Conservation (phyloP, 2,797 vertebrate genomes). For the Saguinus oedipus region DNA sequence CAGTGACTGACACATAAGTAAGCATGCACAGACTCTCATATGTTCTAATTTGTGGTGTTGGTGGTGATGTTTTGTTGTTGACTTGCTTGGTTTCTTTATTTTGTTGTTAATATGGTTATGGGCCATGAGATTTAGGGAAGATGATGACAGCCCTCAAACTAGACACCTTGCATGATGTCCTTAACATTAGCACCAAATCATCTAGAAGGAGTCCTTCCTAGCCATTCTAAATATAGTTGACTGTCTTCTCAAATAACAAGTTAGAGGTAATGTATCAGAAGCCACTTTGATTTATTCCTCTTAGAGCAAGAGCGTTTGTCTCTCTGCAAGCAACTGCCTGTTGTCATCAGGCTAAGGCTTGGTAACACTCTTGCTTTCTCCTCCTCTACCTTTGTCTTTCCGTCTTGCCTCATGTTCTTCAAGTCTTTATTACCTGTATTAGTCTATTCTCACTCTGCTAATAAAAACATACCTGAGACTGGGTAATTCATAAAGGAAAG, state of each 20-base stretch:
- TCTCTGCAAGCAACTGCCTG: no score
- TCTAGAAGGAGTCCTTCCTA: not conserved
- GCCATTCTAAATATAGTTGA: not conserved
- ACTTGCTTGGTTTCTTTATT: not conserved
- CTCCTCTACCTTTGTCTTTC: not conserved
- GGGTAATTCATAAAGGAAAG: not conserved
- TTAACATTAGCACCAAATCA: not conserved
- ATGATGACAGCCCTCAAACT: not conserved
- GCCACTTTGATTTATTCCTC: not conserved
- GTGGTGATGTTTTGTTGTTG: conserved; percentile 43
- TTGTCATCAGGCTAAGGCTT: not conserved
- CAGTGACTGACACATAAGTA: not conserved
- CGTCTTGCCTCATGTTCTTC: not conserved
- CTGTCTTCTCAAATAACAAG: not conserved
- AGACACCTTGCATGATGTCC: not conserved
- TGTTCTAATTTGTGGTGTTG: not conserved
- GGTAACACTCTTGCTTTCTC: not conserved
- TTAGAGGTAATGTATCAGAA: not conserved
- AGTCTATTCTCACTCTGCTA: not conserved
- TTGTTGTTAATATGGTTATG: not conserved
- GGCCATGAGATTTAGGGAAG: not conserved
- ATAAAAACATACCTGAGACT: not conserved
- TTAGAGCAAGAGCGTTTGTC: not conserved
- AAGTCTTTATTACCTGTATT: not conserved
- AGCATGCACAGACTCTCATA: not conserved